Base-by-base conservation (phyloP, 1,140 invertebrate genomes). In the Neomicropteryx cornuta region DNA sequence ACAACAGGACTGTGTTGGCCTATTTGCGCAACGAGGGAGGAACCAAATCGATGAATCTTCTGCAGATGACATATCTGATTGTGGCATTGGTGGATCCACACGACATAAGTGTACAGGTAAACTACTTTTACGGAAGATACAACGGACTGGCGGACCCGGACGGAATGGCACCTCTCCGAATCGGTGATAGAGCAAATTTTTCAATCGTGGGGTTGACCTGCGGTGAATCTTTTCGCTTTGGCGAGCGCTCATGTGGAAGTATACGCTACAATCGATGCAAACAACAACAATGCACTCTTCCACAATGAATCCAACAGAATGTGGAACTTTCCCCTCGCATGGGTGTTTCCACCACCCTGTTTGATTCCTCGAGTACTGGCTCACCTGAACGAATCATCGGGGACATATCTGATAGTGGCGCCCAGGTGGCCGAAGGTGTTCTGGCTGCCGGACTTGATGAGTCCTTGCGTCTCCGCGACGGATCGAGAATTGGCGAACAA, bases 1-100 rank as follows among this genome's bases (percentile, higher is more conserved):
- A 53, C 48, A 53, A 47, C 46, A 43, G 29, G 28, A 50, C 50
- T 4, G 27, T 46, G 10, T 41, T 52, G 11, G 29, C 45, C 1
- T 46, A 50, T 38, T 30, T 56, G 17, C 35, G 29, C 23, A 55
- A 51, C 28, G 44, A 54, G 29, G 48, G 50, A n/a, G 50, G 52
- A 4, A 54, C 52, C 24, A 45, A 30, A 27, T 54, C 46, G 13
- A 10, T 45, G 10, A 21, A 31, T 6, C 44, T 56, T 3, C 35
- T 47, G 35, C 35, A 49, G 5, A 29, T 53, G 8, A 51, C 50
- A 1, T 48, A 43, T 23, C 38, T 44, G 13, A 8, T 49, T 6
- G 44, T 53, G 5, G 16, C 33, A 2, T 17, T 48, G n/a, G 42
- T 43, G 6, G 48, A 53, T 33, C 5, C 20, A 2, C 24, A 49